Evolutionary conservation across 2,888 invertebrate genomes (phyloP).

Genomic region (Phytoseiulus persimilis): DNA sequence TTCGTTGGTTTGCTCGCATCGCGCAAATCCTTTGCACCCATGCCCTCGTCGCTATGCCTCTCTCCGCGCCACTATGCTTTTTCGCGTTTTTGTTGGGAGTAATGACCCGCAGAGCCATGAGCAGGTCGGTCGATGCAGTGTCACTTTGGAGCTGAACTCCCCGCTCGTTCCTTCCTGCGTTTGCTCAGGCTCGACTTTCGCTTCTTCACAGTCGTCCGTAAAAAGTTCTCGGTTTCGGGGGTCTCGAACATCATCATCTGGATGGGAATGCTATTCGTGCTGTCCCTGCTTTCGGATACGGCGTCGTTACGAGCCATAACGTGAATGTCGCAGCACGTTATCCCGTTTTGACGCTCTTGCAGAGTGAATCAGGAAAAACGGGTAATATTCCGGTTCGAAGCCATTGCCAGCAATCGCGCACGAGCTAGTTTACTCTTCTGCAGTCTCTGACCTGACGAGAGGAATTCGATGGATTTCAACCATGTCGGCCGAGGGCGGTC

Average conservation of each 20-base stretch:
- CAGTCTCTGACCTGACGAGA: no score
- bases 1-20: neutral
- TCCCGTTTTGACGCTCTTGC: no score
- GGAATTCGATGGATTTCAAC: neutral
- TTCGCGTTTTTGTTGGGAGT: neutral
- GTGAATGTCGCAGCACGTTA: no score
- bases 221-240: neutral
- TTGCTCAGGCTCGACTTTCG: neutral
- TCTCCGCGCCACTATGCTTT: neutral
- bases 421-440: no score
- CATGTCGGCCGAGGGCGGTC: neutral
- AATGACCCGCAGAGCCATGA: neutral
- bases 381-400: no score
- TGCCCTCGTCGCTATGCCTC: neutral
- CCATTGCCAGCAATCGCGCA: no score
- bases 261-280: neutral
- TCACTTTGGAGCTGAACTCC: neutral
- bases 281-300: no score
- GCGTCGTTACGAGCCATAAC: no score
- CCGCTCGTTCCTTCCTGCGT: neutral
- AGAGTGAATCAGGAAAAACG: no score
- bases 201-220: neutral
- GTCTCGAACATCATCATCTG: neutral
- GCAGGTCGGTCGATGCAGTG: neutral
- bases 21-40: neutral